Evolutionary conservation across 2,797 vertebrate species (phyloP).

Genomic region (Poeciliopsis presidionis): DNA sequence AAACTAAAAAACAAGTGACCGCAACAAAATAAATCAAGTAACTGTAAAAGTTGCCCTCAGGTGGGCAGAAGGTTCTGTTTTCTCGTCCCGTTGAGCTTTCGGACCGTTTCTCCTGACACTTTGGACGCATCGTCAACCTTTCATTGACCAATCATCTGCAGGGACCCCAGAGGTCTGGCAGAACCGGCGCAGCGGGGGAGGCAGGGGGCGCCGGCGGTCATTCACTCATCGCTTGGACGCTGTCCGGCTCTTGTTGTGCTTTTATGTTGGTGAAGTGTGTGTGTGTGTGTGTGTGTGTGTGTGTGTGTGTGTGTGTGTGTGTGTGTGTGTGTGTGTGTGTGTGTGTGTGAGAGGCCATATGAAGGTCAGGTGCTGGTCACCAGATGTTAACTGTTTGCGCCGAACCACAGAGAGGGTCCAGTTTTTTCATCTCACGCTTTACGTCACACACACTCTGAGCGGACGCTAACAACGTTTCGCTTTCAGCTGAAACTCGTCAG

Average conservation of each 20-base stretch:
- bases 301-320: constrained; percentile 19
- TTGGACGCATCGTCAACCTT: constrained; percentile 76
- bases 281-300: constrained; percentile 13
- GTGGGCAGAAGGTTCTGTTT: not conserved
- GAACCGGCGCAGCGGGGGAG: constrained; percentile 46
- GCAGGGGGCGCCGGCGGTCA: constrained; percentile 48
- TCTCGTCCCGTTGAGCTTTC: constrained; percentile 16
- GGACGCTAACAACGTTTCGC: constrained; percentile 69
- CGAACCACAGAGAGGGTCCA: constrained; percentile 73
- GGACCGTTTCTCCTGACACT: constrained; percentile 71
- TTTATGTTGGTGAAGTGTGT: constrained; percentile 21
- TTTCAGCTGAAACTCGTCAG: too few species aligned
- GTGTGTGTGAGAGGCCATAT: constrained; percentile 37
- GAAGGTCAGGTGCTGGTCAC: constrained; percentile 80
- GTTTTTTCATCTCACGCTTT: constrained; percentile 49
- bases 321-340: not conserved
- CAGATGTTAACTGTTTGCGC: constrained; percentile 83
- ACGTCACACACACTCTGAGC: constrained; percentile 53
- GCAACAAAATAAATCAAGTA: not conserved
- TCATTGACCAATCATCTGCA: constrained; percentile 74
- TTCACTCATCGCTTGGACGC: constrained; percentile 76
- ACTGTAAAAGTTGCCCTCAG: not conserved
- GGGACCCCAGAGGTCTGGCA: constrained; percentile 67
- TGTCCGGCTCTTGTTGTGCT: constrained; percentile 50
- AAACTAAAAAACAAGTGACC: not conserved